These are phyloP conservation scores for Neoitamus cyanurus DNA, from an alignment of 2,888 invertebrate species.

Conservation along the genomic window DNA sequence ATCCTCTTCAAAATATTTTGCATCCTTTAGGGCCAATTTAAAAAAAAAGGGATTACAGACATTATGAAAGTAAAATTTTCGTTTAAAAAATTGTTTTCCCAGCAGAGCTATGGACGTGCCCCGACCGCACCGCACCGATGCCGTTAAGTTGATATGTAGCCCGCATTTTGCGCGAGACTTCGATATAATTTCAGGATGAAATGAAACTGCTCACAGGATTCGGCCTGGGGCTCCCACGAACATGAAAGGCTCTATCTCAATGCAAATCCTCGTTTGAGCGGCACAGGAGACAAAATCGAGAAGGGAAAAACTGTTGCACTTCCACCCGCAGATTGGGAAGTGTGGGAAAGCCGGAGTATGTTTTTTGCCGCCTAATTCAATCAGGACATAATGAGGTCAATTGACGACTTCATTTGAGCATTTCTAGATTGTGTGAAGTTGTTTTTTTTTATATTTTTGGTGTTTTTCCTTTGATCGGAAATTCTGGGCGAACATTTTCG, in stretches of 20 bases:
- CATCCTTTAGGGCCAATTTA: background rate
- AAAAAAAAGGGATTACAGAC: background rate
- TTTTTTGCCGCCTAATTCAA: constrained; percentile 11
- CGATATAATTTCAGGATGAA: constrained; percentile 21
- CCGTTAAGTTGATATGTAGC: background rate
- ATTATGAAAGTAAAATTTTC: background rate
- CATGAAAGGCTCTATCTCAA: background rate
- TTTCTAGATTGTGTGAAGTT: background rate
- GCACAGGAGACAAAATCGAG: background rate
- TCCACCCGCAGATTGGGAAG: constrained; percentile 44
- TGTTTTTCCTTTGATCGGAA: background rate
- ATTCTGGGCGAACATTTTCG: background rate
- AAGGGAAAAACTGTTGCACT: constrained; percentile 34
- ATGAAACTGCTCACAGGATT: background rate
- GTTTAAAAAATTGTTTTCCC: background rate
- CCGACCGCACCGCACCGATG: background rate
- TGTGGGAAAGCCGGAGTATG: constrained; percentile 29
- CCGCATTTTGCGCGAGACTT: constrained; percentile 26
- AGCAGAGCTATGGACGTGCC: background rate
- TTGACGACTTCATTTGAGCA: background rate
- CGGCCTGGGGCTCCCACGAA: background rate
- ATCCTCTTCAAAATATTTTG: background rate
- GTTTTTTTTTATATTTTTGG: background rate
- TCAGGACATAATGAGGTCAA: constrained; percentile 12
- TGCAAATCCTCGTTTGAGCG: constrained; percentile 16